These are phyloP conservation scores for Ochotona princeps DNA, from an alignment of 2,113 vertebrate genomes.

Conservation along the genomic window DNA sequence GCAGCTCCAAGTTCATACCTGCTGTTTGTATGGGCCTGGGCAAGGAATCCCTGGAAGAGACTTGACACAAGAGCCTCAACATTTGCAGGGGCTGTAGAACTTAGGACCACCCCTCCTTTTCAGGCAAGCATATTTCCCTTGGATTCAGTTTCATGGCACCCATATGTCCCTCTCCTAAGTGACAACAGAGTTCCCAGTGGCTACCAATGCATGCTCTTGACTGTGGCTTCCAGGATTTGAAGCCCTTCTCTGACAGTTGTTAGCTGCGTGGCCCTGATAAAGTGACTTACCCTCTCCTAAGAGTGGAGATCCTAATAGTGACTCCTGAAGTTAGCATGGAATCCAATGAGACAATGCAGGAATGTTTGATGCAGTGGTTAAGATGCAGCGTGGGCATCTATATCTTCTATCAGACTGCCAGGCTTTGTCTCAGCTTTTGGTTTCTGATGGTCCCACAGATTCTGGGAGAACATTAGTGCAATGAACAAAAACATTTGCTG, in stretches of 20 bases:
- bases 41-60: neutral
- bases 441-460: neutral
- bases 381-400: no score
- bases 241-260: neutral
- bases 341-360: neutral
- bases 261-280: neutral
- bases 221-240: neutral
- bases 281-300: neutral
- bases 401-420: no score
- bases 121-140: neutral
- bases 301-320: neutral
- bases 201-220: neutral
- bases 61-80: neutral
- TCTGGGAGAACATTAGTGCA: neutral
- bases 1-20: constrained; percentile 43
- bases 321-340: neutral
- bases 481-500: neutral
- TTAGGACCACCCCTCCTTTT: neutral
- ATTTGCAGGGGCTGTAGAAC: neutral
- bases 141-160: neutral
- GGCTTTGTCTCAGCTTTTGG: neutral
- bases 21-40: constrained; percentile 10
- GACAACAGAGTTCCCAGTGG: accelerated
- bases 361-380: no score
- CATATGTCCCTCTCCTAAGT: neutral